Percentiles rank a stretch among this genome's conserved stretches.
phyloP scores from a whole-genome alignment of 2,797 vertebrate species.

The Pristis pectinata region DNA sequence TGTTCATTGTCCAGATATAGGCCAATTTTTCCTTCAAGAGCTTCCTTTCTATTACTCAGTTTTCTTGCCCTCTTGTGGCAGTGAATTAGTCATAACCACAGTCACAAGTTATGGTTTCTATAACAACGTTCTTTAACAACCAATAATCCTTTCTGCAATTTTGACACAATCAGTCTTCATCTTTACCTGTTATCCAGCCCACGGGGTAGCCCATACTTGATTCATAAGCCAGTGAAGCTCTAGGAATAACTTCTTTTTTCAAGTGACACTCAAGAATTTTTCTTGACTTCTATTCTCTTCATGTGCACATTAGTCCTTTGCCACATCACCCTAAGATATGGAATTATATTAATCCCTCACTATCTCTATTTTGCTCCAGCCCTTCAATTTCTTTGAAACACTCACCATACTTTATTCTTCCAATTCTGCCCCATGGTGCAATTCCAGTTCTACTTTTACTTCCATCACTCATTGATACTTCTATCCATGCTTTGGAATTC shows the following conservation, averaged over 20 bases:
- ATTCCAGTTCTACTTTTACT: too few species aligned
- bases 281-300: background rate
- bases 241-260: background rate
- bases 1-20: background rate
- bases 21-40: background rate
- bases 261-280: background rate
- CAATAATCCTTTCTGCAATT: background rate
- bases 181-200: background rate
- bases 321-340: too few species aligned
- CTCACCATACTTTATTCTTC: too few species aligned
- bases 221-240: background rate
- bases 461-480: too few species aligned
- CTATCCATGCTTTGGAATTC: too few species aligned
- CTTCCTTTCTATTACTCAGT: background rate
- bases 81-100: background rate
- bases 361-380: too few species aligned
- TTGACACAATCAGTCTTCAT: background rate
- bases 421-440: too few species aligned
- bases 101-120: background rate
- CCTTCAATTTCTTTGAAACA: too few species aligned
- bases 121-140: background rate
- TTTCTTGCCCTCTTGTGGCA: background rate
- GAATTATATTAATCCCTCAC: too few species aligned
- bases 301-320: background rate
- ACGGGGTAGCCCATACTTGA: too few species aligned